Percentiles rank a stretch among this genome's conserved stretches.
These are phyloP conservation scores for Achlya flavicornis DNA, from an alignment of 2,888 invertebrate species.

Conservation along the genomic window DNA sequence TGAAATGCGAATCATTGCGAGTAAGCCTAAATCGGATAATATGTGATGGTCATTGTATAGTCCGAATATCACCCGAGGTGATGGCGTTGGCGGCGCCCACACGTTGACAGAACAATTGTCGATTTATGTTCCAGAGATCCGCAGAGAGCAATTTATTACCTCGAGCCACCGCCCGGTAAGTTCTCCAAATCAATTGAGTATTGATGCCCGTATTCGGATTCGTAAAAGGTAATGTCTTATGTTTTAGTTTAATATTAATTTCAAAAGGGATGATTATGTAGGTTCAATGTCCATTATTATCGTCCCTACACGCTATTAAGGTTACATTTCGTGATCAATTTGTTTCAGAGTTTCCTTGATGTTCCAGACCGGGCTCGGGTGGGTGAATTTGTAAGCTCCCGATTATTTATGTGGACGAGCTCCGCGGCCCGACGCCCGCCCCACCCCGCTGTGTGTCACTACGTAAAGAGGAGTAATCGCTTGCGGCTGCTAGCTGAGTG, in stretches of 20 bases:
- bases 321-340: slow-evolving; percentile 65
- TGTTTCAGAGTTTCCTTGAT: slow-evolving; percentile 62
- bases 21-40: slow-evolving; percentile 24
- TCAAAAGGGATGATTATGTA: not conserved
- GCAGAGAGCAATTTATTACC: slow-evolving; percentile 54
- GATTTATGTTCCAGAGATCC: slow-evolving; percentile 62
- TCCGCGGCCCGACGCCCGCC: slow-evolving; percentile 49
- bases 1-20: slow-evolving; percentile 7
- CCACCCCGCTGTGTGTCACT: slow-evolving; percentile 63
- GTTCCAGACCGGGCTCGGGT: slow-evolving; percentile 50
- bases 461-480: slow-evolving; percentile 74
- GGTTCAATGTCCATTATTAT: slow-evolving; percentile 40
- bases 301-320: slow-evolving; percentile 46
- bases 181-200: slow-evolving; percentile 47
- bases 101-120: slow-evolving; percentile 70
- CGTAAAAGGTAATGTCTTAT: not conserved
- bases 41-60: slow-evolving; percentile 34
- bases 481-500: slow-evolving; percentile 70
- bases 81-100: slow-evolving; percentile 48
- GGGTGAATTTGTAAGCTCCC: slow-evolving; percentile 71
- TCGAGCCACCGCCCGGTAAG: slow-evolving; percentile 40
- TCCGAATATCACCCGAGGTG: slow-evolving; percentile 40
- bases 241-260: not conserved
- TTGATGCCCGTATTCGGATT: slow-evolving; percentile 4
- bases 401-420: slow-evolving; percentile 75